phyloP scores from a whole-genome alignment of 1,140 invertebrate species.

The Bilobella aurantiaca region DNA sequence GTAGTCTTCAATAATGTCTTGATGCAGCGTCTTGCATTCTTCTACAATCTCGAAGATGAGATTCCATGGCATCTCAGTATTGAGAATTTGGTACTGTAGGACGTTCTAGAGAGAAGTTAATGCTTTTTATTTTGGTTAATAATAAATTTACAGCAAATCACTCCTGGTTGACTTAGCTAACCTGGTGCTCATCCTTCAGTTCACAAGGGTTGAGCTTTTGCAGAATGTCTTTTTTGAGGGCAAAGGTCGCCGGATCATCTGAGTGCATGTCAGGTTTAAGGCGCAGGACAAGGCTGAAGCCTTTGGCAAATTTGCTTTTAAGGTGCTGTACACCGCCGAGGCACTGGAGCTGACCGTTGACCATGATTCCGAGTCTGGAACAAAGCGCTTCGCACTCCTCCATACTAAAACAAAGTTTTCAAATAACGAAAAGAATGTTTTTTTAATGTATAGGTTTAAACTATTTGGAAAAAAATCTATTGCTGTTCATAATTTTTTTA shows the following conservation, averaged over 20 bases:
- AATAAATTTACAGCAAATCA: not conserved
- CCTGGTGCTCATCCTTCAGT: conserved; percentile 29
- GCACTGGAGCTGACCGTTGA: conserved; percentile 61
- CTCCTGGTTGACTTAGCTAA: not conserved
- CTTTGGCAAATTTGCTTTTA: conserved; percentile 47
- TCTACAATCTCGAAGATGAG: conserved; percentile 49
- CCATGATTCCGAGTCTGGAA: conserved; percentile 45
- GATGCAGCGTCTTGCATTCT: conserved; percentile 38
- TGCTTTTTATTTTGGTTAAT: not conserved
- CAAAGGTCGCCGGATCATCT: conserved; percentile 6
- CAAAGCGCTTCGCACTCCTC: conserved; percentile 48
- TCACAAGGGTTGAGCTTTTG: conserved; percentile 15
- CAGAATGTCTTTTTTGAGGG: not conserved
- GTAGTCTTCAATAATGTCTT: conserved; percentile 48
- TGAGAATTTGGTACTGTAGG: conserved; percentile 47
- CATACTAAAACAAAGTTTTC: conserved; percentile 39
- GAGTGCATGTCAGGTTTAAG: conserved; percentile 24
- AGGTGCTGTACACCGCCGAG: conserved; percentile 42
- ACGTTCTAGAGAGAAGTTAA: conserved; percentile 41
- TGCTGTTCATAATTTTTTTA: no score
- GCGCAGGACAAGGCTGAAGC: conserved; percentile 46
- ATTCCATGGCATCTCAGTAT: conserved; percentile 41
- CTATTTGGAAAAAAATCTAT: no score
- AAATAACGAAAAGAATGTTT: no score
- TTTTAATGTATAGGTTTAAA: no score